Conservation (phyloP, 2,797 vertebrate genomes). For the Fistularia commersonii region DNA sequence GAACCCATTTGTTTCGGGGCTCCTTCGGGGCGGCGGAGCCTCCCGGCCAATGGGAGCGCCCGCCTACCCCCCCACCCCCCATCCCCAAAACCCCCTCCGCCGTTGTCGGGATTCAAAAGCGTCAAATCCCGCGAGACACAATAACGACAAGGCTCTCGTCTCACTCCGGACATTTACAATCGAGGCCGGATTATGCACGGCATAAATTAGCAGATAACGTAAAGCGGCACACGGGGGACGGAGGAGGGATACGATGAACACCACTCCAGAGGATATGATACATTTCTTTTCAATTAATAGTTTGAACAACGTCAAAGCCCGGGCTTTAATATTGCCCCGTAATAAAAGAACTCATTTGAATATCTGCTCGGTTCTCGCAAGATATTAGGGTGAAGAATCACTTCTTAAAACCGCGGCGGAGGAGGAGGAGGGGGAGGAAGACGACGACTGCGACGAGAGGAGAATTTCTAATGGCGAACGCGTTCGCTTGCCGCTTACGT, state of each 20-base stretch:
- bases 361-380: slow-evolving; percentile 62
- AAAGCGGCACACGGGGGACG: slow-evolving; percentile 68
- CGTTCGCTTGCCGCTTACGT: slow-evolving; percentile 75
- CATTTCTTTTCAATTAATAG: slow-evolving; percentile 76
- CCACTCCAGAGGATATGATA: slow-evolving; percentile 74
- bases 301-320: slow-evolving; percentile 65
- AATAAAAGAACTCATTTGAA: slow-evolving; percentile 78
- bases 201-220: slow-evolving; percentile 79
- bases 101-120: slow-evolving; percentile 54
- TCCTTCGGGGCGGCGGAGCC: too few relatives aligned
- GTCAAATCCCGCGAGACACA: slow-evolving; percentile 62
- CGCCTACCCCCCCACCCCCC: too few relatives aligned
- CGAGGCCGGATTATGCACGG: slow-evolving; percentile 76
- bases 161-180: slow-evolving; percentile 76
- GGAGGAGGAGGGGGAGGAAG: too few relatives aligned
- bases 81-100: too few relatives aligned
- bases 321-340: slow-evolving; percentile 62
- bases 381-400: slow-evolving; percentile 70
- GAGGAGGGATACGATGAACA: slow-evolving; percentile 71
- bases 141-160: slow-evolving; percentile 65
- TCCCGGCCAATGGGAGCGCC: too few relatives aligned
- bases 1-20: too few relatives aligned
- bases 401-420: slow-evolving; percentile 53
- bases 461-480: slow-evolving; percentile 71
- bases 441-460: too few relatives aligned